A percentile compares a stretch with the other conserved stretches of the same genome.
phyloP scores from a whole-genome alignment of 1,140 invertebrate genomes.

The Melanaphis sacchari region DNA sequence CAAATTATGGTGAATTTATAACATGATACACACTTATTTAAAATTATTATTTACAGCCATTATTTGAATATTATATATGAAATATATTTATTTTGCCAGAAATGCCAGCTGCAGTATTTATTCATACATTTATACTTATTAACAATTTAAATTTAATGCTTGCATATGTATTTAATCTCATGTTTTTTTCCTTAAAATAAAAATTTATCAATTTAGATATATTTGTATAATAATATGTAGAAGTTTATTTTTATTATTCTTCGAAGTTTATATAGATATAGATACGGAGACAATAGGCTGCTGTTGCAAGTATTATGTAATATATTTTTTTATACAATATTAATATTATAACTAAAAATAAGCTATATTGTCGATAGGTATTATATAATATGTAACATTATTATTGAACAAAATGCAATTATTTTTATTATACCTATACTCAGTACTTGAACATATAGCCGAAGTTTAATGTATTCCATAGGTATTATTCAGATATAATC shows the following conservation, averaged over 20 bases:
- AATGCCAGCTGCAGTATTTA: no score
- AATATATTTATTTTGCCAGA: no score
- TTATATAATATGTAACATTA: neutral
- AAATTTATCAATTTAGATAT: neutral
- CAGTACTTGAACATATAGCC: neutral
- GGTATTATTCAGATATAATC: neutral
- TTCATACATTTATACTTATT: neutral
- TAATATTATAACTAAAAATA: neutral
- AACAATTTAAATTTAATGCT: no score
- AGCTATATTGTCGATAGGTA: neutral
- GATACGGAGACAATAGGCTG: neutral
- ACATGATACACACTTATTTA: neutral
- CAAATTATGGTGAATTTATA: neutral
- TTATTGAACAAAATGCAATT: neutral
- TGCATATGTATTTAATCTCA: no score
- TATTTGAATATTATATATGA: neutral
- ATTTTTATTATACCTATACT: neutral
- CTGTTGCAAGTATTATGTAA: neutral
- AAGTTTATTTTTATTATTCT: neutral
- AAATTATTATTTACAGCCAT: neutral
- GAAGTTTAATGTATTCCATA: neutral
- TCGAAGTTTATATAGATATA: neutral
- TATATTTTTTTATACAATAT: neutral
- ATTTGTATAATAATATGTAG: neutral
- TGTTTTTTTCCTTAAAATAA: neutral